A percentile compares a stretch with the other conserved stretches of the same genome.
Evolutionary conservation across 2,888 invertebrate species (phyloP).

Genomic region (Pseudococcus longispinus): DNA sequence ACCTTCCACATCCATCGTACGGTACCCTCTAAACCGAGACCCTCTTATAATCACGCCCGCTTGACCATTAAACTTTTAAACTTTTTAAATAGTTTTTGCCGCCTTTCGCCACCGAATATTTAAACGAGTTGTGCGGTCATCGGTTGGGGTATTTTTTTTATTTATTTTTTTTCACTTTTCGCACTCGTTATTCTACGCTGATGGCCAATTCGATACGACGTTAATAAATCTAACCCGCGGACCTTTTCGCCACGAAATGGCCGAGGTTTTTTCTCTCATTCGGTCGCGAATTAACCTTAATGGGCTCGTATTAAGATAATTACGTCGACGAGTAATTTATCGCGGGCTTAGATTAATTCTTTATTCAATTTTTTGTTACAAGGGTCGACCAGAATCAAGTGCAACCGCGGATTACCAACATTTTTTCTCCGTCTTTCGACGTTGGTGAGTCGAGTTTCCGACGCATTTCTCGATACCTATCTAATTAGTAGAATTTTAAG

Average conservation of each 20-base stretch:
- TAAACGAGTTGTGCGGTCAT: background rate
- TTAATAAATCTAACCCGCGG: background rate
- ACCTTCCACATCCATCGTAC: background rate
- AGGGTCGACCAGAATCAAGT: background rate
- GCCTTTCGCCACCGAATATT: constrained; percentile 3
- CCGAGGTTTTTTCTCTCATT: background rate
- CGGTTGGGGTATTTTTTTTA: background rate
- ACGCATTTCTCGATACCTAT: too few relatives aligned
- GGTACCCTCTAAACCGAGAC: background rate
- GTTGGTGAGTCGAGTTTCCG: too few relatives aligned
- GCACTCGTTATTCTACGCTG: background rate
- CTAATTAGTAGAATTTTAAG: too few relatives aligned
- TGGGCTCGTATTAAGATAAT: background rate
- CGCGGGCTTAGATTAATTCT: background rate
- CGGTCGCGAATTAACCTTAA: background rate
- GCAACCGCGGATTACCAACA: too few relatives aligned
- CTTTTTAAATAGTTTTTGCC: constrained; percentile 48
- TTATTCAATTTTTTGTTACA: background rate
- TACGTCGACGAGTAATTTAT: background rate
- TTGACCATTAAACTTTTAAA: constrained; percentile 54
- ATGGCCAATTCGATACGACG: background rate
- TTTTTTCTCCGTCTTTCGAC: too few relatives aligned
- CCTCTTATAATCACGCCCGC: constrained; percentile 53
- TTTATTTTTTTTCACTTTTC: too few relatives aligned
- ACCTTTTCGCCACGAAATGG: background rate